phyloP scores from a whole-genome alignment of 2,797 vertebrate genomes.

The Sternotherus odoratus region DNA sequence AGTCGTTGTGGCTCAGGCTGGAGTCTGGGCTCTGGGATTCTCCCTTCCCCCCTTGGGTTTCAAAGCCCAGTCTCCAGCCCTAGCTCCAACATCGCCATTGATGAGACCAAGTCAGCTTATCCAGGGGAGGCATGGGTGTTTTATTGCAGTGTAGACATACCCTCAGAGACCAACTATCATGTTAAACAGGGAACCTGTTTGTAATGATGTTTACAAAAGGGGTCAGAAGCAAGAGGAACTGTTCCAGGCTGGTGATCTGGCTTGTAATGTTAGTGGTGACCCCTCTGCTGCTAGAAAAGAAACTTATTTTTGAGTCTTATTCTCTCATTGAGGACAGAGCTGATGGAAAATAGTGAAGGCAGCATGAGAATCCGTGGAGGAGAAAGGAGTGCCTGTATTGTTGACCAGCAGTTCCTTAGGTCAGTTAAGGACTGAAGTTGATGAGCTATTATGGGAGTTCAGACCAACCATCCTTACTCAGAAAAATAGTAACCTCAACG shows the following conservation, averaged over 20 bases:
- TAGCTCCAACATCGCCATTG: not conserved
- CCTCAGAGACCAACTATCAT: not conserved
- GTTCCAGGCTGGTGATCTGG: not conserved
- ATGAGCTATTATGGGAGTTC: conserved; percentile 24
- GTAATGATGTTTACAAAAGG: accelerated
- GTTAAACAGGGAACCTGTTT: not conserved
- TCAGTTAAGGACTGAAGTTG: conserved; percentile 43
- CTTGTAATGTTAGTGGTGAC: not conserved
- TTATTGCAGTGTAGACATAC: not conserved
- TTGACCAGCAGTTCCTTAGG: conserved; percentile 43
- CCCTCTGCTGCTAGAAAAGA: not conserved
- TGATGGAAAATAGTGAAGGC: conserved; percentile 53
- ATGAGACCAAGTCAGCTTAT: not conserved
- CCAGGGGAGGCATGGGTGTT: not conserved
- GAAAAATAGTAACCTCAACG: not conserved
- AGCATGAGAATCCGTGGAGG: conserved; percentile 3
- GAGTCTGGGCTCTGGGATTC: not conserved
- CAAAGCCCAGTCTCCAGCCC: not conserved
- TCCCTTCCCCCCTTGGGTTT: not conserved
- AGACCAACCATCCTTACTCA: not conserved
- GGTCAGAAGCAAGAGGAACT: not conserved
- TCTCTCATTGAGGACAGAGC: conserved; percentile 37
- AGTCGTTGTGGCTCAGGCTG: not conserved
- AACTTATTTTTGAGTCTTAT: not conserved
- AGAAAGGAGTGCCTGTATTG: conserved; percentile 35